Evolutionary conservation across 2,113 vertebrate genomes (phyloP).

Genomic region (Taurulus bubalis): DNA sequence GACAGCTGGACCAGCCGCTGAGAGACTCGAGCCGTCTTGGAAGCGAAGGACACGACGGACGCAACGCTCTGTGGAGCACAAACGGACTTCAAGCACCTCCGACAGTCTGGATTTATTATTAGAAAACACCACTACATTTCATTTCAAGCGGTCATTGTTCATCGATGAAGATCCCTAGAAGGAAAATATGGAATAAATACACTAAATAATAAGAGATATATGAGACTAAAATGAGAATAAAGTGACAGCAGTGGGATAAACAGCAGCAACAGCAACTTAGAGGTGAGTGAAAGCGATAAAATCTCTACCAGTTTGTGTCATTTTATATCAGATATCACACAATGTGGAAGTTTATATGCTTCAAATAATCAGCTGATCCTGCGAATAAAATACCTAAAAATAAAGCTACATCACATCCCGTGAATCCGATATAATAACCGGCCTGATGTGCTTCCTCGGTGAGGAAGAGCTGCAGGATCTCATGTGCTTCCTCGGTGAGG

Average conservation of each 20-base stretch:
- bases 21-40: constrained; percentile 47
- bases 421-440: background rate
- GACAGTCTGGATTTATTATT: background rate
- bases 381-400: background rate
- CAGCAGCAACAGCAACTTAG: too few relatives aligned
- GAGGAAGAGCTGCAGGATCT: background rate
- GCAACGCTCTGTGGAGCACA: constrained; percentile 39
- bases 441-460: background rate
- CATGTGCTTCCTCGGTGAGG: too few relatives aligned
- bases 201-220: too few relatives aligned
- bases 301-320: too few relatives aligned
- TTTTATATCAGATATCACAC: too few relatives aligned
- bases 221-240: too few relatives aligned
- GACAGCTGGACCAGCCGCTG: constrained; percentile 71
- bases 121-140: too few relatives aligned
- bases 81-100: background rate
- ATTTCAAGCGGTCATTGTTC: too few relatives aligned
- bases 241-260: too few relatives aligned
- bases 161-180: background rate
- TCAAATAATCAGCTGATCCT: background rate
- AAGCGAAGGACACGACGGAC: constrained; percentile 50
- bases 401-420: background rate
- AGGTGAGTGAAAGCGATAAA: too few relatives aligned
- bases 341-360: background rate
- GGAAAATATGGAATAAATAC: too few relatives aligned